phyloP scores from a whole-genome alignment of 2,888 invertebrate genomes.

The Polymixis flavicincta region DNA sequence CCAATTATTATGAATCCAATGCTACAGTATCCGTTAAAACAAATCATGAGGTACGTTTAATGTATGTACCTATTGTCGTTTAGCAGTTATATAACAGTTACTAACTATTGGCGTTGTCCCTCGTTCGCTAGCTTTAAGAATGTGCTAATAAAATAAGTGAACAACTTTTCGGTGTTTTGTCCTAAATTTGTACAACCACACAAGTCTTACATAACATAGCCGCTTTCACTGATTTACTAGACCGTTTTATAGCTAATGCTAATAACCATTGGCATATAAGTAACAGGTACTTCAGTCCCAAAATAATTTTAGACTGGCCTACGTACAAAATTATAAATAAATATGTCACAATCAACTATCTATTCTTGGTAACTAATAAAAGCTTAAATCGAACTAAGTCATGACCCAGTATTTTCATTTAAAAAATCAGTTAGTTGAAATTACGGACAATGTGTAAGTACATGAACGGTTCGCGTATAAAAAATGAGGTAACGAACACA shows the following conservation, averaged over 20 bases:
- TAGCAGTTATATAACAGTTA: slow-evolving; percentile 47
- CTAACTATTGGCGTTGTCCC: slow-evolving; percentile 42
- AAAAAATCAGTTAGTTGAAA: slow-evolving; percentile 63
- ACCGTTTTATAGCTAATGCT: neutral
- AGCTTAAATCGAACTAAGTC: slow-evolving; percentile 64
- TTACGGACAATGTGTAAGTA: slow-evolving; percentile 69
- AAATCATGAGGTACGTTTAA: neutral
- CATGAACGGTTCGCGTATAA: slow-evolving; percentile 67
- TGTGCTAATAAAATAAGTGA: slow-evolving; percentile 48
- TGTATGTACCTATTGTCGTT: slow-evolving; percentile 4
- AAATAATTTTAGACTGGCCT: neutral
- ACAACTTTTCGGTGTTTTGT: slow-evolving; percentile 15
- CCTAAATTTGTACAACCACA: slow-evolving; percentile 17
- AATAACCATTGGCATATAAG: slow-evolving; percentile 1
- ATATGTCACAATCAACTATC: slow-evolving; percentile 18
- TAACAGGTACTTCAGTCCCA: neutral
- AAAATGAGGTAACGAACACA: slow-evolving; percentile 83
- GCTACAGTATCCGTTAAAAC: slow-evolving; percentile 1
- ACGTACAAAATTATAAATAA: slow-evolving; percentile 19
- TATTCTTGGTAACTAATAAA: slow-evolving; percentile 34
- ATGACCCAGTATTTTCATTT: slow-evolving; percentile 64
- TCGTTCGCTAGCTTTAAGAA: slow-evolving; percentile 22
- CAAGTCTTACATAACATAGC: slow-evolving; percentile 24
- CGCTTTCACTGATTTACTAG: slow-evolving; percentile 4
- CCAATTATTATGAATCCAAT: slow-evolving; percentile 18